These are phyloP conservation scores for Hypselothyrea guttata DNA, from an alignment of 2,888 invertebrate genomes.

Conservation along the genomic window DNA sequence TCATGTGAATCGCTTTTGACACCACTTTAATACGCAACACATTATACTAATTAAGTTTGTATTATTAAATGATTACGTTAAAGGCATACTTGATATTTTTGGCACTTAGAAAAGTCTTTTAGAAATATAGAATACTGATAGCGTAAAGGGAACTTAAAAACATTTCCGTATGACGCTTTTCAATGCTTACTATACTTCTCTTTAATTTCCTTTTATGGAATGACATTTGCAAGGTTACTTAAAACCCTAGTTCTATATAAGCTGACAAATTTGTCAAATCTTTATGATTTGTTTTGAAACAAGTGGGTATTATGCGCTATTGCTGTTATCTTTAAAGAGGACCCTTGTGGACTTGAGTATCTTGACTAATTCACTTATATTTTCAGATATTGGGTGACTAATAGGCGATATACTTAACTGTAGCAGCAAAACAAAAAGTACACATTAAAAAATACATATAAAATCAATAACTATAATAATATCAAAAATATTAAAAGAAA, in stretches of 20 bases:
- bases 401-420: slow-evolving; percentile 43
- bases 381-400: slow-evolving; percentile 37
- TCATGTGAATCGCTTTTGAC: background rate
- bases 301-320: background rate
- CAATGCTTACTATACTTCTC: no score
- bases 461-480: no score
- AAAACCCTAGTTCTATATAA: background rate
- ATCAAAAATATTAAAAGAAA: no score
- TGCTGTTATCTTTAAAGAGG: slow-evolving; percentile 16
- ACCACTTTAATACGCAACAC: background rate
- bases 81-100: no score
- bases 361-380: slow-evolving; percentile 32
- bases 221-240: slow-evolving; percentile 44
- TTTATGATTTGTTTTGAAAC: slow-evolving; percentile 1
- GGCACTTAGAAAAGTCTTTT: no score
- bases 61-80: background rate
- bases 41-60: background rate
- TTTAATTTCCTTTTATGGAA: no score
- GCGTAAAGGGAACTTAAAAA: no score
- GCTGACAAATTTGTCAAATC: no score
- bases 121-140: no score
- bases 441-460: no score
- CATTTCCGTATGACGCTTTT: no score
- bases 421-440: slow-evolving; percentile 5
- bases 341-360: slow-evolving; percentile 9